A percentile compares a stretch with the other conserved stretches of the same genome.
These are phyloP conservation scores for Tetramorium alpestre DNA, from an alignment of 1,140 invertebrate species.

Conservation along the genomic window DNA sequence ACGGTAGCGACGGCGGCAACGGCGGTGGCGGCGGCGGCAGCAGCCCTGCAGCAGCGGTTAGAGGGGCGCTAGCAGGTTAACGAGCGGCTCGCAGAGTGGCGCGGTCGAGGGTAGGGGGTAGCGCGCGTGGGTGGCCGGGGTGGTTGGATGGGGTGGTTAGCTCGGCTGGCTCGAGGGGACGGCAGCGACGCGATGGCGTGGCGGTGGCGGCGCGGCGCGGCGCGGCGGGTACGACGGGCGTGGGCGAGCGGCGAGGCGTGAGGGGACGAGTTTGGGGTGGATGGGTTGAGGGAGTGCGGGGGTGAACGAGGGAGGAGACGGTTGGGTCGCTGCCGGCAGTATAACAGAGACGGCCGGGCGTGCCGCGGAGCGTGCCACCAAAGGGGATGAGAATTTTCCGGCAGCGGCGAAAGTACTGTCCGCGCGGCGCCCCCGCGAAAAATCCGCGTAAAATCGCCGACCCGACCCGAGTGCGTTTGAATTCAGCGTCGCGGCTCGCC, in stretches of 20 bases:
- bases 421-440: constrained; percentile 61
- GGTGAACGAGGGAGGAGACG: constrained; percentile 66
- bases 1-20: constrained; percentile 50
- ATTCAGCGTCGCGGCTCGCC: not conserved
- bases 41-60: constrained; percentile 77
- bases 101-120: constrained; percentile 49
- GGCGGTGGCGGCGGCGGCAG: constrained; percentile 47
- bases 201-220: constrained; percentile 43
- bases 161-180: constrained; percentile 62
- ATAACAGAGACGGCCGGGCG: constrained; percentile 86
- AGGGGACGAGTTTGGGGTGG: constrained; percentile 66
- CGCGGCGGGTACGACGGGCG: constrained; percentile 51
- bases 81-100: constrained; percentile 78
- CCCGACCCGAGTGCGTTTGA: not conserved
- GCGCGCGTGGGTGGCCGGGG: constrained; percentile 65
- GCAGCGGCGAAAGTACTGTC: constrained; percentile 81
- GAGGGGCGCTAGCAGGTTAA: constrained; percentile 81
- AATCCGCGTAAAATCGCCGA: constrained; percentile 61
- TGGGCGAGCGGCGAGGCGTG: constrained; percentile 60
- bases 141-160: constrained; percentile 71
- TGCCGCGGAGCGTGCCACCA: constrained; percentile 86
- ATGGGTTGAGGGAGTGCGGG: constrained; percentile 47
- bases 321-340: constrained; percentile 83
- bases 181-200: constrained; percentile 61
- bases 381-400: constrained; percentile 85